Evolutionary conservation across 2,113 vertebrate species (phyloP).

Genomic region (Xenotilapia longispinis): DNA sequence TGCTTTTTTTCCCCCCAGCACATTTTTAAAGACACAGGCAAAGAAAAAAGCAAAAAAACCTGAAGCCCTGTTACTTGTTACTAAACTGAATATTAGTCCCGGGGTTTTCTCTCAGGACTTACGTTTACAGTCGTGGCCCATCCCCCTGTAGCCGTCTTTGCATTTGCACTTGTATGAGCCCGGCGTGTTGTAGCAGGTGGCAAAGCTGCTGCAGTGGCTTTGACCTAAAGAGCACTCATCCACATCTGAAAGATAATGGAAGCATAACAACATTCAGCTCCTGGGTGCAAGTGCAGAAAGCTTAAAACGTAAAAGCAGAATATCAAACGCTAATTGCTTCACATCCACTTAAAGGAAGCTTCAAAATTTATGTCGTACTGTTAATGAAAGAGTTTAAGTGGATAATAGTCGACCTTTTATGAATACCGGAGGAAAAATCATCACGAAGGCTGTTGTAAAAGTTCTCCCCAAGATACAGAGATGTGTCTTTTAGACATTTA

Average conservation of each 20-base stretch:
- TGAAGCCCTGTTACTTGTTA: conserved; percentile 1
- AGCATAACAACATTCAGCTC: conserved; percentile 17
- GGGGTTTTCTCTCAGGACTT: conserved; percentile 56
- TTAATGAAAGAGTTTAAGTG: background rate
- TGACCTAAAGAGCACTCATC: conserved; percentile 85
- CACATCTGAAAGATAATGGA: conserved; percentile 76
- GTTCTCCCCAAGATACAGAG: background rate
- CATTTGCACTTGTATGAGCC: conserved; percentile 97
- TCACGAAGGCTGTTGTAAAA: background rate
- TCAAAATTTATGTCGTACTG: background rate
- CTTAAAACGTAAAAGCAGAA: conserved; percentile 2
- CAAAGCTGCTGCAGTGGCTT: conserved; percentile 79
- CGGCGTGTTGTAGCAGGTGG: conserved; percentile 85
- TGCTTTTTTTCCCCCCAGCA: background rate
- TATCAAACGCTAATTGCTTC: conserved; percentile 41
- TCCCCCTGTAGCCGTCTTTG: conserved; percentile 83
- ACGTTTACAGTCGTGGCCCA: conserved; percentile 84
- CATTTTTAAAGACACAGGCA: background rate
- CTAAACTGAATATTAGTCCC: background rate
- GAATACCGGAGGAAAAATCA: background rate
- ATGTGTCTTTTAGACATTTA: background rate
- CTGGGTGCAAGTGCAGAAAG: background rate
- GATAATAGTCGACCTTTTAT: background rate
- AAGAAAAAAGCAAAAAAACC: background rate
- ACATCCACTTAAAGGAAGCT: background rate